Base-by-base conservation (phyloP, 2,113 vertebrate species). In the Syngnathus floridae region DNA sequence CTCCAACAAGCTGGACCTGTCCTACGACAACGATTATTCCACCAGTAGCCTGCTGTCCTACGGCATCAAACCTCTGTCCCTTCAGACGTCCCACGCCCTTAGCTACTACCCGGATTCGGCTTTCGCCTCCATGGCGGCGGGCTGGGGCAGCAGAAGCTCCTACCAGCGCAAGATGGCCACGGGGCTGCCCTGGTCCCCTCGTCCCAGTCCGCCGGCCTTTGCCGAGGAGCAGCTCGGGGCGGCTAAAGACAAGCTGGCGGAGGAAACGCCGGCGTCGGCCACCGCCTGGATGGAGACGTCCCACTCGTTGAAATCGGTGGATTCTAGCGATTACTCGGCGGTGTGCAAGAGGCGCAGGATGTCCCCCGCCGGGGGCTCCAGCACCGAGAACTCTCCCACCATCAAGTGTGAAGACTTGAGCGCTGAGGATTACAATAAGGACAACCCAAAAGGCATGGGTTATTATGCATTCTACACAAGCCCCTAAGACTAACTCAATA, bases 331-430 rank as follows among this genome's bases (percentile, higher is more conserved):
- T 84, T 99, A 98, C 84, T 93, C 92, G 21, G 93, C 93, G 77
- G 94, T 94, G 74, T 98, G 95, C 76, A 99, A 99, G 89, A 89
- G 95, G 87, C 92, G 95, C 71, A 89, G 95, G 16, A 88, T 98
- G 63, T 99, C 97, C 17, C 93, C 96, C 26, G 3, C 26, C 11
- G 94, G 93, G 86, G 94, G 92, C 76, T 98, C 96, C 4, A 99
- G 97, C 84, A 96, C 96, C 1, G 95, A 98, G 76, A 96, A 96
- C 66, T 99, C 97, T 7, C 97, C 96, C 0, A 95, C 93, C 37
- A 95, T 99, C 86, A 98, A 98, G 87, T 99, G 96, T 55, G 97
- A 98, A 90, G 95, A 98, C 83, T 91, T 97, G 86, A 95, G 91
- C 52, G 52, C 92, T 12, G 95, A 98, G 66, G 96, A 98, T 76